Evolutionary conservation across 2,888 invertebrate genomes (phyloP).

Genomic region (Acrobasis consociella): DNA sequence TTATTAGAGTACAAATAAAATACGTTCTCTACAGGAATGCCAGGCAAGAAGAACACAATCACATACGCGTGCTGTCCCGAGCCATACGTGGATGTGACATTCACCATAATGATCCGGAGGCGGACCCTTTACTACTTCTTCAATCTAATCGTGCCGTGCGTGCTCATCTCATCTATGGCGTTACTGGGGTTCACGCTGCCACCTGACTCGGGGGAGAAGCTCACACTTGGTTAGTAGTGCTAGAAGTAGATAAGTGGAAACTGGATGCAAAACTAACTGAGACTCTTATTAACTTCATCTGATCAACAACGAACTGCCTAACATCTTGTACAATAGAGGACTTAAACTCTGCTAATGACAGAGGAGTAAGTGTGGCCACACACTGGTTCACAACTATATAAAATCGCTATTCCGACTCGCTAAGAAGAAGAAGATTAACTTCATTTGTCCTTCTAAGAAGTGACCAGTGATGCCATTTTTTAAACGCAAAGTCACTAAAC

Average conservation of each 20-base stretch:
- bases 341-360: no score
- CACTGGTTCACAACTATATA: no score
- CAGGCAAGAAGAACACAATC: constrained; percentile 94
- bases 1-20: not conserved
- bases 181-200: constrained; percentile 98
- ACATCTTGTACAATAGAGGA: no score
- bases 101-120: constrained; percentile 97
- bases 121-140: constrained; percentile 99
- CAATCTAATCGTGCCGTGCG: constrained; percentile 99
- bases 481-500: no score
- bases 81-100: constrained; percentile 97
- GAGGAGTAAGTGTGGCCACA: no score
- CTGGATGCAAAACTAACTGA: constrained; percentile 2
- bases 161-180: constrained; percentile 99
- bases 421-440: no score
- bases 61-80: constrained; percentile 96
- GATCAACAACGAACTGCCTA: no score
- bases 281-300: no score
- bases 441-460: no score
- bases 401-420: no score
- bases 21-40: constrained; percentile 87
- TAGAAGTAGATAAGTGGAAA: not conserved
- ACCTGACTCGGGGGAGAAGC: constrained; percentile 98
- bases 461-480: no score
- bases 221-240: constrained; percentile 91